A percentile compares a stretch with the other conserved stretches of the same genome.
Conservation (phyloP, 2,888 invertebrate genomes). For the Geophilus truncorum region DNA sequence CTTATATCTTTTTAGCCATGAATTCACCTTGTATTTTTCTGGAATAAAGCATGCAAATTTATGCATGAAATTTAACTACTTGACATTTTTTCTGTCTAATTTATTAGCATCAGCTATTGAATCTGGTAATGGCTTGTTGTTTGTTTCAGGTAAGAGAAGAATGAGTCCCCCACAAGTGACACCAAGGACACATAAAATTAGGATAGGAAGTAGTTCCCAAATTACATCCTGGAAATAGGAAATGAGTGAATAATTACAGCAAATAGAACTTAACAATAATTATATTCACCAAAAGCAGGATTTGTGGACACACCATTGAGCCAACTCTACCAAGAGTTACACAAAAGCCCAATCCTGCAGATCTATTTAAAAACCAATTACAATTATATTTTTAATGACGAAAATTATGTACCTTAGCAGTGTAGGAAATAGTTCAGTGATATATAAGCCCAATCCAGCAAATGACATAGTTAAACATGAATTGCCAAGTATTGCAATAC, state of each 20-base stretch:
- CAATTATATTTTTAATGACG: not conserved
- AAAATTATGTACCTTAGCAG: not conserved
- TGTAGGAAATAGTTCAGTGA: slow-evolving; percentile 11
- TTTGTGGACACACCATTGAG: slow-evolving; percentile 33
- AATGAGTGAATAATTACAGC: not conserved
- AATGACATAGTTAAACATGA: not conserved
- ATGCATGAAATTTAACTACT: not conserved
- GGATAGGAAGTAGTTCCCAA: not conserved
- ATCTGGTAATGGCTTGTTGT: slow-evolving; percentile 10
- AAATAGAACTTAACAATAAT: not conserved
- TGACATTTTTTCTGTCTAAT: slow-evolving; percentile 8
- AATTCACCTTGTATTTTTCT: not conserved
- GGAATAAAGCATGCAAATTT: not conserved
- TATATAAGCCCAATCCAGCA: not conserved
- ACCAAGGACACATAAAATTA: not conserved
- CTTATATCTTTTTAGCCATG: too few species aligned
- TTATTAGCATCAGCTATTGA: not conserved
- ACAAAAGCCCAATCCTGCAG: slow-evolving; percentile 36
- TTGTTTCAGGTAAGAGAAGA: slow-evolving; percentile 18
- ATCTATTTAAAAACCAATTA: not conserved
- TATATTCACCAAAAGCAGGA: slow-evolving; percentile 35
- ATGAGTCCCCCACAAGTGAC: not conserved
- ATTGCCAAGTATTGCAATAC: not conserved
- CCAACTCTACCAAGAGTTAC: slow-evolving; percentile 34
- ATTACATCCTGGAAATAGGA: not conserved